These are phyloP conservation scores for Ancistrus triradiatus DNA, from an alignment of 2,113 vertebrate species.

Conservation along the genomic window DNA sequence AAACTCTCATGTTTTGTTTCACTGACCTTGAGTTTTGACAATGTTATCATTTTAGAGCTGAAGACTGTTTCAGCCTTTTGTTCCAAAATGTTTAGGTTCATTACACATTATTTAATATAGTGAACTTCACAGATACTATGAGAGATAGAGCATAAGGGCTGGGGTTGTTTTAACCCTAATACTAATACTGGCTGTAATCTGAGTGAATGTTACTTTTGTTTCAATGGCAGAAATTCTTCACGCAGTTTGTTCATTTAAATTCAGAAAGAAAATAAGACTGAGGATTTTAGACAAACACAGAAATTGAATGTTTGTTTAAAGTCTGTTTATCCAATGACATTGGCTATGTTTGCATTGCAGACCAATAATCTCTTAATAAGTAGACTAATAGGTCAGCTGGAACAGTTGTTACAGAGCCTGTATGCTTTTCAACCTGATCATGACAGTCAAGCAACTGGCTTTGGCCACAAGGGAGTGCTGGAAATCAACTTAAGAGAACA, in stretches of 20 bases:
- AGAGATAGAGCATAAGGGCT: neutral
- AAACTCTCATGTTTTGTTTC: constrained; percentile 39
- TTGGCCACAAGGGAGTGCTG: no score
- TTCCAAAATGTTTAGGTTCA: constrained; percentile 13
- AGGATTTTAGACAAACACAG: no score
- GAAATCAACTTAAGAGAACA: no score
- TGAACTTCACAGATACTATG: neutral
- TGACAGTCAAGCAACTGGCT: no score
- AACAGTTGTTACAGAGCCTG: no score
- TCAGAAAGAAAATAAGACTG: no score
- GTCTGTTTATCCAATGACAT: no score
- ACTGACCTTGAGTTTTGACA: constrained; percentile 32
- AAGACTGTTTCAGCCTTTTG: constrained; percentile 8
- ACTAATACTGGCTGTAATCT: neutral
- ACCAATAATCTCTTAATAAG: no score
- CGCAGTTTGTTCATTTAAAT: neutral
- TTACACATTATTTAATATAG: neutral
- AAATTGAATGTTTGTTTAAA: no score
- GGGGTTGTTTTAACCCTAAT: constrained; percentile 5
- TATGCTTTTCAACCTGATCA: no score
- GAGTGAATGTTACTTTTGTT: neutral
- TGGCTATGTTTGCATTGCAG: no score
- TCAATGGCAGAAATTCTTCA: neutral
- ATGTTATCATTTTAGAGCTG: constrained; percentile 28
- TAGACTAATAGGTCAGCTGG: no score